Evolutionary conservation across 2,113 vertebrate genomes (phyloP).

Genomic region (Xenus cinereus): DNA sequence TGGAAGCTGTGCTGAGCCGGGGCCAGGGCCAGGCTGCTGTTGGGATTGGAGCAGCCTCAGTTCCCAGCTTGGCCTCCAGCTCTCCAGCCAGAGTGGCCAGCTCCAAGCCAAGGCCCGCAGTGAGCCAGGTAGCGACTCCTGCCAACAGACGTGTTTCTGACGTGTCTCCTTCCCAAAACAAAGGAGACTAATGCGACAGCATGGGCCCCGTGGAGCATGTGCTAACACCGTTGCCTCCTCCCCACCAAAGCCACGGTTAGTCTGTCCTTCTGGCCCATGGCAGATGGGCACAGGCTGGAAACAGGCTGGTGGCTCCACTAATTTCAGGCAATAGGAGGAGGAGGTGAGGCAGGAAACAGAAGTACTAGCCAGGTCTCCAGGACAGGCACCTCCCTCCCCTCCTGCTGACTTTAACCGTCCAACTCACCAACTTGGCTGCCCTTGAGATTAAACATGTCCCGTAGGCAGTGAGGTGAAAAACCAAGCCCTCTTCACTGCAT

Average conservation of each 20-base stretch:
- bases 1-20: background rate
- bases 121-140: background rate
- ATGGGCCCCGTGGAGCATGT: fast-evolving
- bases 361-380: background rate
- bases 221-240: background rate
- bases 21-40: background rate
- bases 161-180: background rate
- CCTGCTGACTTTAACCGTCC: background rate
- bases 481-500: background rate
- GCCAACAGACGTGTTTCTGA: background rate
- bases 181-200: background rate
- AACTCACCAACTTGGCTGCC: background rate
- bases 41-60: background rate
- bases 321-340: background rate
- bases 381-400: background rate
- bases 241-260: background rate
- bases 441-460: background rate
- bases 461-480: background rate
- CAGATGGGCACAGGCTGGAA: slow-evolving; percentile 37
- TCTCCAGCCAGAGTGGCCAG: background rate
- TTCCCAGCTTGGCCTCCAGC: background rate
- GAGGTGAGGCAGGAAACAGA: background rate
- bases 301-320: background rate
- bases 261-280: background rate
- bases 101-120: background rate